Percentiles rank a stretch among this genome's conserved stretches.
Conservation (phyloP, 2,888 invertebrate genomes). For the Tachina grossa region DNA sequence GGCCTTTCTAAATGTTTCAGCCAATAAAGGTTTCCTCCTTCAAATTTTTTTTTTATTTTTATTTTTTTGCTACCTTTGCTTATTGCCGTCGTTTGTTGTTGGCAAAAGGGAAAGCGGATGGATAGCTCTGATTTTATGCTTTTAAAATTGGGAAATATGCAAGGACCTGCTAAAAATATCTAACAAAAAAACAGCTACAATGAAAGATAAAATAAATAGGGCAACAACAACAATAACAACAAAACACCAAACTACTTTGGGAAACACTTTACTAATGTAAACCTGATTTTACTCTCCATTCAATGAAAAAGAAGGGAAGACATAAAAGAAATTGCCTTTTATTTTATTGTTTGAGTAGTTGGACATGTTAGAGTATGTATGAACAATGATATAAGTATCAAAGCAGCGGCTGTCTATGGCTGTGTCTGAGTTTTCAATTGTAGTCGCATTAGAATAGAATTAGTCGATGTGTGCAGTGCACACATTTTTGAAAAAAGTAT, state of each 20-base stretch:
- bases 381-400: not conserved
- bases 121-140: slow-evolving; percentile 63
- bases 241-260: slow-evolving; percentile 57
- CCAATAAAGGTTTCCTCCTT: slow-evolving; percentile 58
- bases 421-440: slow-evolving; percentile 10
- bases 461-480: not conserved
- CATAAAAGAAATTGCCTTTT: slow-evolving; percentile 18
- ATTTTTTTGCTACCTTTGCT: slow-evolving; percentile 18
- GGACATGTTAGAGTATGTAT: not conserved
- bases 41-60: slow-evolving; percentile 14
- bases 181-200: not conserved
- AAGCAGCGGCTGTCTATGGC: not conserved
- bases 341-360: slow-evolving; percentile 43
- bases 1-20: slow-evolving; percentile 60
- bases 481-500: not conserved
- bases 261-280: slow-evolving; percentile 66
- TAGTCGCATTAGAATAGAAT: not conserved
- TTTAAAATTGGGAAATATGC: slow-evolving; percentile 62
- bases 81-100: slow-evolving; percentile 20
- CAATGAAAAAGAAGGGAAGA: not conserved
- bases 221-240: not conserved
- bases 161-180: slow-evolving; percentile 52
- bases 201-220: too few relatives aligned
- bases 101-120: slow-evolving; percentile 41
- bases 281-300: slow-evolving; percentile 48